Evolutionary conservation across 1,140 invertebrate genomes (phyloP), one percentile per base, ranked within the genome.

Genomic region (Tetramorium simillimum): DNA sequence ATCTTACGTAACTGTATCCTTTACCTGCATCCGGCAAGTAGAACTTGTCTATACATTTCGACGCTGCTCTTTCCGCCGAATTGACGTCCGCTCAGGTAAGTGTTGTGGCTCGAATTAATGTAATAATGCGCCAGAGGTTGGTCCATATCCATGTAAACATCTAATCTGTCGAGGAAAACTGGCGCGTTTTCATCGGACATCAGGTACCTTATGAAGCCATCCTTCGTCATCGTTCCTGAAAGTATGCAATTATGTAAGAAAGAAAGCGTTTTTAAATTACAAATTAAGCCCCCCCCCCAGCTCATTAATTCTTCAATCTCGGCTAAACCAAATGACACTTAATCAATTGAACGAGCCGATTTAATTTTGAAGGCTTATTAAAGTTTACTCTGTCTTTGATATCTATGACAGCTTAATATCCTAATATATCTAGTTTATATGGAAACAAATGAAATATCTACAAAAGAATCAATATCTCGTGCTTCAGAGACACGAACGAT

Each of bases 151-250:
- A 98, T 99, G 94, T 99, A 99, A 89, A 99, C 98, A 92, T 99
- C 99, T 72, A 99, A 96, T 24, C 99, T 96, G 95, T 99, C 99
- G 65, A 99, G 96, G 95, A 99, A 99, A 67, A 99, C 99, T 0
- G 99, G 99, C 0, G 99, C 98, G 96, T 99, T 99, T 95, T 99
- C 99, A 95, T 99, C 99, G 0, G 99, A 99, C 99, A 99, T 99
- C 67, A 99, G 96, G 95, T 99, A 99, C 65, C 99, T 97, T 95
- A 99, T 98, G 85, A 99, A 97, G 46, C 99, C 99, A 95, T 99
- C 99, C 95, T 99, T 97, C 65, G 98, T 99, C 85, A 99, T 94
- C 95, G 97, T 97, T 94, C 96, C 96, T 94, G 92, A 70, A 93
- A 93, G 77, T 73, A 90, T 63, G 91, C 89, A 91, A 91, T 93